Base-by-base conservation (phyloP, 2,888 invertebrate genomes). In the Hydraecia micacea region DNA sequence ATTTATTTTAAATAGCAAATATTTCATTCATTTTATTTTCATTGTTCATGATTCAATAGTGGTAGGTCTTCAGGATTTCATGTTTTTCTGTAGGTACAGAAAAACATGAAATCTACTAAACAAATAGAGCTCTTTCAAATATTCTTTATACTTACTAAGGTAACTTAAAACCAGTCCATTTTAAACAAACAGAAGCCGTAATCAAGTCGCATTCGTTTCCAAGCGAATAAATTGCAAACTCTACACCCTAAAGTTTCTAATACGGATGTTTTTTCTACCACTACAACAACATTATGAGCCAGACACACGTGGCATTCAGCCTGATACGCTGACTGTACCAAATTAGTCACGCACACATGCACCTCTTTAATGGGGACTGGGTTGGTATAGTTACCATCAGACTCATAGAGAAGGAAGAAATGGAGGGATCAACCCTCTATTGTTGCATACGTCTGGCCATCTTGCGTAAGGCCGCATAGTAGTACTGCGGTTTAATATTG, bases 311-410 rank as follows among this genome's bases (percentile, higher is more conserved):
- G 94, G 90, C 93, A 87, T 89, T 87, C 79, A 79, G 87, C 63
- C 80, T 88, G 80, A 81, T 87, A 84, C 52, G 65, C 85, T 82
- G 80, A 84, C 90, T 87, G 90, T 88, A 86, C 83, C 65, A 89
- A 87, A 93, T 95, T 95, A 93, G 94, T 93, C 89, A 93, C 93
- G 93, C 93, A 93, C 95, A 95, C 94, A 94, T 95, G 94, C 93
- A 90, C 90, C 86, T 85, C 82, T 92, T 89, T 93, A 94, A 93
- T 92, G 89, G 91, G 92, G 90, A 89, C 87, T 86, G 83, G 70
- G 82, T 88, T 88, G 83, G 84, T 86, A 81, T 87, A 78, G 89
- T 87, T 79, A 86, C 77, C 63, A 77, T 49, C 39, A 55, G 21
- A 49, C 6, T 15, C 81, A 58, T 18, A 18, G 90, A 89, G 77